Conservation (phyloP, 1,140 invertebrate species). For the Phenacoccus solenopsis region DNA sequence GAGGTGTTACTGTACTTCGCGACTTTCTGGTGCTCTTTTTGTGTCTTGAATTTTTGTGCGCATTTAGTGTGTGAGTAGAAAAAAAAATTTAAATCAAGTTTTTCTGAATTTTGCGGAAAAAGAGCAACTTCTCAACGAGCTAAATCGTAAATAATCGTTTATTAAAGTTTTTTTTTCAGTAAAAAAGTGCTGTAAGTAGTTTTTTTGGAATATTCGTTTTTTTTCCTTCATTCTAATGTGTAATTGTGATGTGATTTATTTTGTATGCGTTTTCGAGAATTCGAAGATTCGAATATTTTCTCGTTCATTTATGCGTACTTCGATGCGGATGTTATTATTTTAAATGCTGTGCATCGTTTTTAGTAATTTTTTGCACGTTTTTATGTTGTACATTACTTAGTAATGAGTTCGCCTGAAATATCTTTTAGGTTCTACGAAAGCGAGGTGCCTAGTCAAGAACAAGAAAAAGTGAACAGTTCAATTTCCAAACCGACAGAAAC, state of each 20-base stretch:
- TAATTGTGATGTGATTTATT: not conserved
- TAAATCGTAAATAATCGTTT: not conserved
- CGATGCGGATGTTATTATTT: not conserved
- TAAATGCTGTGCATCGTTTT: not conserved
- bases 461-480: not conserved
- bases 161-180: not conserved
- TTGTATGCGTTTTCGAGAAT: not conserved
- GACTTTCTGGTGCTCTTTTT: not conserved
- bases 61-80: too few relatives aligned
- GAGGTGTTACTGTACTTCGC: not conserved
- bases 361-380: not conserved
- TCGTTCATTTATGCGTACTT: not conserved
- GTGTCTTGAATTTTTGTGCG: not conserved
- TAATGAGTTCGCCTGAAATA: constrained; percentile 2
- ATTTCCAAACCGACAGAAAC: not conserved
- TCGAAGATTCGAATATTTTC: not conserved
- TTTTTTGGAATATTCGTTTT: not conserved
- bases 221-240: not conserved
- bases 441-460: not conserved
- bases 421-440: not conserved
- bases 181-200: not conserved
- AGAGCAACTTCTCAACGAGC: not conserved
- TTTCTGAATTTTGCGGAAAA: too few relatives aligned
- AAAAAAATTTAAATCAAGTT: too few relatives aligned
- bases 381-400: not conserved